phyloP scores from a whole-genome alignment of 2,888 invertebrate genomes.

The Drosophila hamatofila region DNA sequence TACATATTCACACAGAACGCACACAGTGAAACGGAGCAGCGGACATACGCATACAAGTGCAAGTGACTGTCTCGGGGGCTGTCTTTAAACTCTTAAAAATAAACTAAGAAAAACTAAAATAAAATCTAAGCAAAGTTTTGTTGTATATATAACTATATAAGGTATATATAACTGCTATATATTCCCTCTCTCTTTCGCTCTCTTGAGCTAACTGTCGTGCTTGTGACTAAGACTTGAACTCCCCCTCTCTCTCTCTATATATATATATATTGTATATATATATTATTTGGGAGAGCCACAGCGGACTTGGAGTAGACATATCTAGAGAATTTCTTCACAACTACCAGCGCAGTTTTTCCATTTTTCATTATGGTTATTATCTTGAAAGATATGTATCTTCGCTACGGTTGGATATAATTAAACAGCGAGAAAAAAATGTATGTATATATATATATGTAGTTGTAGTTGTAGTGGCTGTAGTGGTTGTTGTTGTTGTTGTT shows the following conservation, averaged over 20 bases:
- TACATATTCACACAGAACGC: slow-evolving; percentile 67
- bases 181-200: neutral
- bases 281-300: slow-evolving; percentile 47
- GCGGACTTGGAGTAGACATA: slow-evolving; percentile 49
- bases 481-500: slow-evolving; percentile 36
- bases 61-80: slow-evolving; percentile 44
- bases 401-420: slow-evolving; percentile 83
- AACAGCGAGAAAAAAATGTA: slow-evolving; percentile 72
- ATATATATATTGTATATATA: slow-evolving; percentile 15
- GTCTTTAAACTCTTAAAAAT: slow-evolving; percentile 10
- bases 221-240: slow-evolving; percentile 69
- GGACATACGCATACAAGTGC: slow-evolving; percentile 75
- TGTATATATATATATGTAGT: neutral
- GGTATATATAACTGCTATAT: neutral
- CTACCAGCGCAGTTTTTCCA: slow-evolving; percentile 75
- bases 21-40: slow-evolving; percentile 74
- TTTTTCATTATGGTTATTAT: slow-evolving; percentile 84
- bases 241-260: slow-evolving; percentile 10
- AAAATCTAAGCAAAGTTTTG: slow-evolving; percentile 19
- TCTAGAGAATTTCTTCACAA: slow-evolving; percentile 81
- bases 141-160: slow-evolving; percentile 34
- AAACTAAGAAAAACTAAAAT: neutral
- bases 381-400: slow-evolving; percentile 83
- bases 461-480: slow-evolving; percentile 22
- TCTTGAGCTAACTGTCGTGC: slow-evolving; percentile 22